phyloP scores from a whole-genome alignment of 2,113 vertebrate genomes.

The Nipponia nippon region DNA sequence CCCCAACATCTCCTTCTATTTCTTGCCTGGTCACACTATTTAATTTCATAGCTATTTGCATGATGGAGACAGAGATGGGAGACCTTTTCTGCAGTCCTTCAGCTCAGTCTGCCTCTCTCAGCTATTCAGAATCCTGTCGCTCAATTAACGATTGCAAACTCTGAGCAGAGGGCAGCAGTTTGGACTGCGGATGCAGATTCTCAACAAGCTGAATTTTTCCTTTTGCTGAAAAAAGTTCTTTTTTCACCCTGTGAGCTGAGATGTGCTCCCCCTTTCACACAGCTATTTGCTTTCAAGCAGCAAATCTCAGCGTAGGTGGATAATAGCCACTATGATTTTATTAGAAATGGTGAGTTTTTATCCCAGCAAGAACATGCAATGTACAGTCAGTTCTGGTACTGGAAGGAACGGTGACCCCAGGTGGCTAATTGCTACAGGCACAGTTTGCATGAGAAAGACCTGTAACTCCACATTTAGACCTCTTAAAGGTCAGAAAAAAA shows the following conservation, averaged over 20 bases:
- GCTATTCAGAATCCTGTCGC: not conserved
- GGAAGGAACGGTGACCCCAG: not conserved
- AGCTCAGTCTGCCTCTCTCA: not conserved
- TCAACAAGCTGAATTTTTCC: not conserved
- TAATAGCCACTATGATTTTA: not conserved
- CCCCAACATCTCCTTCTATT: not conserved
- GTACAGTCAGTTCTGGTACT: not conserved
- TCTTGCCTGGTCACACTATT: not conserved
- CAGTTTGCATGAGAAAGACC: not conserved
- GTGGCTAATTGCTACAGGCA: not conserved
- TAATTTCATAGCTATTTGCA: not conserved
- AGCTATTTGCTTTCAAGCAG: not conserved
- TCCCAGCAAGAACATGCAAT: not conserved
- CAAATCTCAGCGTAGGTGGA: not conserved
- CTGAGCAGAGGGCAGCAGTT: not conserved
- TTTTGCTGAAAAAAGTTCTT: not conserved
- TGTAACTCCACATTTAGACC: not conserved
- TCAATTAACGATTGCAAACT: not conserved
- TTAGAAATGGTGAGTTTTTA: not conserved
- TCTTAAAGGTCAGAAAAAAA: not conserved
- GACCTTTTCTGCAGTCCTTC: not conserved
- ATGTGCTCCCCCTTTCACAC: accelerated
- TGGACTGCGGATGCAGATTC: not conserved
- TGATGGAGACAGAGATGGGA: not conserved
- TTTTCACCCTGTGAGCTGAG: not conserved